Base-by-base conservation (phyloP, 2,797 vertebrate species). In the Halcyon badia region DNA sequence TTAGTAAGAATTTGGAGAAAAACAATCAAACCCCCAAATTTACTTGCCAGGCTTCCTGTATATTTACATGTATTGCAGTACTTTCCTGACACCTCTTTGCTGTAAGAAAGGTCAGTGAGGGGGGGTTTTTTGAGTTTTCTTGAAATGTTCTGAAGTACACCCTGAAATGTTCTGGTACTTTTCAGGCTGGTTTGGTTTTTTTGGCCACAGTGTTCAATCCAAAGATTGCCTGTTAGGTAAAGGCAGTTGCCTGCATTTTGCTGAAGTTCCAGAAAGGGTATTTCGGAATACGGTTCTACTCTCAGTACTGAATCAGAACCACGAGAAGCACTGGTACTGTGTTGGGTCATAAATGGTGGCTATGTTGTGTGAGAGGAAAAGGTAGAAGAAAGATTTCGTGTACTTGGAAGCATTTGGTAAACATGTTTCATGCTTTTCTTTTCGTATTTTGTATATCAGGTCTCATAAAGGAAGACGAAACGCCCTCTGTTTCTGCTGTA, bases 381-480 rank as follows among this genome's bases (percentile, higher is more conserved):
- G 22, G 14, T n/a, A 39, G 22, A 48, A 83, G 44, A 64, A 61
- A 57, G 16, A 4, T 30, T 19, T 35, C 30, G 10, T 3, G 2
- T 57, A 13, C 33, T 30, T 33, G 28, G 48, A 56, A 51, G 26
- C 3, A 17, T 58, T 81, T 28, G 39, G 7, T 84, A 60, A 37
- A 83, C 75, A 17, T 37, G 26, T 19, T 15, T 82, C 51, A 90
- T 56, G 78, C 25, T 68, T 72, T 83, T 86, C 37, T 78, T 81
- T 89, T 51, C 60, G 4, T 80, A 37, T 62, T 78, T 90, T 54
- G 37, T 64, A 49, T 96, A 25, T 57, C 82, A 99, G 99, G 98
- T 97, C 97, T 98, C 68, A 99, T 98, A 97, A 99, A 98, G 94
- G 99, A 99, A 94, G 98, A 99, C 51, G 98, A 98, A 96, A 97